A percentile compares a stretch with the other conserved stretches of the same genome.
Conservation (phyloP, 2,888 invertebrate species). For the Scaptomyza parva region DNA sequence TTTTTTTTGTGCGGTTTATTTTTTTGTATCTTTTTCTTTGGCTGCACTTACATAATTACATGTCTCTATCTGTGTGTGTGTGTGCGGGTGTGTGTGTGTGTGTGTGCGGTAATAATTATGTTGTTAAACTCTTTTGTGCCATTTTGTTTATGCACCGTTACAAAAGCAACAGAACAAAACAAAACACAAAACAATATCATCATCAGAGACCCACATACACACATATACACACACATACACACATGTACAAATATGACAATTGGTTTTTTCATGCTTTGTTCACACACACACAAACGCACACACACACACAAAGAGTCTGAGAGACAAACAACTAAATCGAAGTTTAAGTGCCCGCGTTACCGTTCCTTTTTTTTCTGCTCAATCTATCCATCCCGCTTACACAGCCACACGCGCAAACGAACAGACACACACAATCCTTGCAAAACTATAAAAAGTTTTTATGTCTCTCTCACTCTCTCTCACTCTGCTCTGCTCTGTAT, state of each 20-base stretch:
- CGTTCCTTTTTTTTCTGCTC: slow-evolving; percentile 2
- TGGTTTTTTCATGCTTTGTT: slow-evolving; percentile 51
- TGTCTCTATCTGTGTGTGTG: not conserved
- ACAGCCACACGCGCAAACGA: not conserved
- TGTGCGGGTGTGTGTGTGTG: not conserved
- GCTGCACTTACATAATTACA: slow-evolving; percentile 61
- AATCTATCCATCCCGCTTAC: not conserved
- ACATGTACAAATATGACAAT: slow-evolving; percentile 43
- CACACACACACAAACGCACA: slow-evolving; percentile 30
- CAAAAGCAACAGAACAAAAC: slow-evolving; percentile 21
- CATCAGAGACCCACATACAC: slow-evolving; percentile 26
- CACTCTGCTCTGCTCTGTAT: slow-evolving; percentile 10
- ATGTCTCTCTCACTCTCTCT: not conserved
- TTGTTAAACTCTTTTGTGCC: slow-evolving; percentile 61
- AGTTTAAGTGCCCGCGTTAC: slow-evolving; percentile 59
- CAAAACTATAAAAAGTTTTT: slow-evolving; percentile 39
- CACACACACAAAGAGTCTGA: not conserved
- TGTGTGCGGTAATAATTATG: slow-evolving; percentile 61
- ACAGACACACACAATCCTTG: not conserved
- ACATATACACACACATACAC: slow-evolving; percentile 17
- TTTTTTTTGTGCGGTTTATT: slow-evolving; percentile 7
- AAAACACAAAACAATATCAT: slow-evolving; percentile 23
- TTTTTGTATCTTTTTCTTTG: slow-evolving; percentile 1
- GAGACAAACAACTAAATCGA: slow-evolving; percentile 57
- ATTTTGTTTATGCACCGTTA: slow-evolving; percentile 55